phyloP scores from a whole-genome alignment of 1,140 invertebrate species.

The Aphelenchoides avenae region DNA sequence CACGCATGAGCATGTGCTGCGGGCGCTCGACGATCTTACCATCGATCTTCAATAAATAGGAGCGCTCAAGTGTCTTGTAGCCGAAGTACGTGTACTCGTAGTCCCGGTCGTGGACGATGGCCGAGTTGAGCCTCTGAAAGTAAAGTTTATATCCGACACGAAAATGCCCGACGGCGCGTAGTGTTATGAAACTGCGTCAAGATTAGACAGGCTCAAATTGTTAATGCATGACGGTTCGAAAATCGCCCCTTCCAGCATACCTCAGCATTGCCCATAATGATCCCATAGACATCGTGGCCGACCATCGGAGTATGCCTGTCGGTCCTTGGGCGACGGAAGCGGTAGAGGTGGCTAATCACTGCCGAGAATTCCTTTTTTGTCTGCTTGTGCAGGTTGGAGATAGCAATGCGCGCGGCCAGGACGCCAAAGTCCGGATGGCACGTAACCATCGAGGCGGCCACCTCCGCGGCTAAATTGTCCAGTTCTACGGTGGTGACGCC shows the following conservation, averaged over 20 bases:
- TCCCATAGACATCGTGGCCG: conserved; percentile 74
- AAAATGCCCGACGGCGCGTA: background rate
- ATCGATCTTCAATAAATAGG: conserved; percentile 86
- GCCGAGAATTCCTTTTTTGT: conserved; percentile 22
- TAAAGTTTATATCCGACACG: background rate
- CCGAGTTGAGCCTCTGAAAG: conserved; percentile 73
- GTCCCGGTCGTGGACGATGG: conserved; percentile 92
- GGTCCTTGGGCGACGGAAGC: conserved; percentile 72
- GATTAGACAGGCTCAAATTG: conserved; percentile 11
- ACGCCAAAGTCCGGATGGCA: conserved; percentile 93
- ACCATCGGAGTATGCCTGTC: conserved; percentile 74
- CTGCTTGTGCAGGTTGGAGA: conserved; percentile 95
- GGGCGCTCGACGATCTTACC: conserved; percentile 88
- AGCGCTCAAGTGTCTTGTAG: conserved; percentile 91
- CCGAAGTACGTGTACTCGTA: conserved; percentile 96
- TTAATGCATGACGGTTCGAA: conserved; percentile 2
- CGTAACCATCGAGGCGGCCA: conserved; percentile 86
- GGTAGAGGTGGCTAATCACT: conserved; percentile 62
- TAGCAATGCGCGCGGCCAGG: conserved; percentile 85
- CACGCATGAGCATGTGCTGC: conserved; percentile 96
- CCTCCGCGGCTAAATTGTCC: conserved; percentile 93
- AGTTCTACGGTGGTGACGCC: conserved; percentile 91
- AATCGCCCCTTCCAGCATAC: no score
- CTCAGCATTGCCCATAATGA: conserved; percentile 82
- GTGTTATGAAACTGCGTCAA: background rate